These are phyloP conservation scores for Chymomyza amoena DNA, from an alignment of 2,888 invertebrate species.

Conservation along the genomic window DNA sequence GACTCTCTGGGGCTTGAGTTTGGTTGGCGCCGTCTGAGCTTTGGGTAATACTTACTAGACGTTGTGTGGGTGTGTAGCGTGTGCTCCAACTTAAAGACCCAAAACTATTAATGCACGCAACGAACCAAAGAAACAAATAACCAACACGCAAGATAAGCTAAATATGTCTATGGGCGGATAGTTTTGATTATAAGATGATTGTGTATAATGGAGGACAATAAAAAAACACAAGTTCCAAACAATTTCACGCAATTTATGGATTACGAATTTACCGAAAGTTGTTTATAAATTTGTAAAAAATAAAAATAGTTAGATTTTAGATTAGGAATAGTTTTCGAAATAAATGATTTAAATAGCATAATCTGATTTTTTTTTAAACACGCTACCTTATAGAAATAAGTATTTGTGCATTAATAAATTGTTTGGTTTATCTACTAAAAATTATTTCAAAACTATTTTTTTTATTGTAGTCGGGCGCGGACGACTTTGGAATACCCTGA, in stretches of 20 bases:
- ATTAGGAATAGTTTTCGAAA: no score
- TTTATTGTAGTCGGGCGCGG: no score
- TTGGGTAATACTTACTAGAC: constrained; percentile 23
- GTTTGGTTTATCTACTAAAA: no score
- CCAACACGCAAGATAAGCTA: constrained; percentile 3
- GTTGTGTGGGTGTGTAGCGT: constrained; percentile 45
- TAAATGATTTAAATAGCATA: no score
- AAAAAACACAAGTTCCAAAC: not conserved
- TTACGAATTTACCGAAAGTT: not conserved
- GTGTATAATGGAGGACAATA: not conserved
- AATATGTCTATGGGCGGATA: not conserved
- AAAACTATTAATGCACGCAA: constrained; percentile 55
- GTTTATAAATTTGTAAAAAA: not conserved
- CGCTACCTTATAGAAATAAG: no score
- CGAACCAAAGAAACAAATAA: constrained; percentile 38
- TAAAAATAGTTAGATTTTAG: no score
- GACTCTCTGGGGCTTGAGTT: constrained; percentile 19
- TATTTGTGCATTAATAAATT: no score
- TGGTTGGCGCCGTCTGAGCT: constrained; percentile 26
- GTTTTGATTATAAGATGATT: not conserved
- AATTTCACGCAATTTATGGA: not conserved
- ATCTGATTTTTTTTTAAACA: no score
- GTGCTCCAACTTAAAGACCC: constrained; percentile 27
- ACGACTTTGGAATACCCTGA: no score
- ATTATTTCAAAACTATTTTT: no score